A percentile compares a stretch with the other conserved stretches of the same genome.
Conservation (phyloP, 1,140 invertebrate genomes). For the Coenobita brevimanus region DNA sequence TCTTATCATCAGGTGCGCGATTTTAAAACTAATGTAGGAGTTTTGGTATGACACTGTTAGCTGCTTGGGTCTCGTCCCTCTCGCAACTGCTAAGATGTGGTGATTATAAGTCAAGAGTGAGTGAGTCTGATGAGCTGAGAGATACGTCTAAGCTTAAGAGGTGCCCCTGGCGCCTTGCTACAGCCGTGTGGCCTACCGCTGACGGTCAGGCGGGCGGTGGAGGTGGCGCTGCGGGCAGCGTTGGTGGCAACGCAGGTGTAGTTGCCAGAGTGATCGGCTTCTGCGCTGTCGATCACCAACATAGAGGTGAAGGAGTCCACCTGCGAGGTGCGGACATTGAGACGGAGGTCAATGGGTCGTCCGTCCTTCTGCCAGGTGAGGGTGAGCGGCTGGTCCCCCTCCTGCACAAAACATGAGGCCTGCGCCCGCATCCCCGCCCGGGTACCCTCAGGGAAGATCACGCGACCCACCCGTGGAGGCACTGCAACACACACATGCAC, state of each 20-base stretch:
- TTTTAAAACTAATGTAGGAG: too few species aligned
- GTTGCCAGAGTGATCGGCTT: conserved; percentile 83
- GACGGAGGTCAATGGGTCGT: conserved; percentile 75
- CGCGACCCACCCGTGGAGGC: conserved; percentile 70
- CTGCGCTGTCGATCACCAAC: conserved; percentile 84
- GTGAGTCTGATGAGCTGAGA: too few species aligned
- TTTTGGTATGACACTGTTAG: too few species aligned
- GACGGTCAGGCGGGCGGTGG: conserved; percentile 86
- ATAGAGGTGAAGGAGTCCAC: conserved; percentile 76
- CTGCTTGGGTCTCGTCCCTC: too few species aligned
- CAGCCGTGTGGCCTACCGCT: conserved; percentile 85
- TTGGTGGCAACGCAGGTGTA: conserved; percentile 86
- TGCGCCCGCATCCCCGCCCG: conserved; percentile 81
- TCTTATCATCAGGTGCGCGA: too few species aligned
- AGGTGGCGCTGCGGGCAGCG: conserved; percentile 81
- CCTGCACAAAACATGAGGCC: conserved; percentile 84
- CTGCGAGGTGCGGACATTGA: conserved; percentile 63
- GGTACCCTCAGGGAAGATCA: conserved; percentile 70
- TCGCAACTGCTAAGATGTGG: too few species aligned
- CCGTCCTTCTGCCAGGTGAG: conserved; percentile 86
- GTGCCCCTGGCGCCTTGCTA: too few species aligned
- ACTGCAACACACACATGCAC: conserved; percentile 69
- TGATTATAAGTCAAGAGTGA: too few species aligned
- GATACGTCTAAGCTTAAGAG: too few species aligned
- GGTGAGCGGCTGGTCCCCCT: conserved; percentile 84